A percentile compares a stretch with the other conserved stretches of the same genome.
Evolutionary conservation across 2,797 vertebrate species (phyloP).

Genomic region (Morelia viridis): DNA sequence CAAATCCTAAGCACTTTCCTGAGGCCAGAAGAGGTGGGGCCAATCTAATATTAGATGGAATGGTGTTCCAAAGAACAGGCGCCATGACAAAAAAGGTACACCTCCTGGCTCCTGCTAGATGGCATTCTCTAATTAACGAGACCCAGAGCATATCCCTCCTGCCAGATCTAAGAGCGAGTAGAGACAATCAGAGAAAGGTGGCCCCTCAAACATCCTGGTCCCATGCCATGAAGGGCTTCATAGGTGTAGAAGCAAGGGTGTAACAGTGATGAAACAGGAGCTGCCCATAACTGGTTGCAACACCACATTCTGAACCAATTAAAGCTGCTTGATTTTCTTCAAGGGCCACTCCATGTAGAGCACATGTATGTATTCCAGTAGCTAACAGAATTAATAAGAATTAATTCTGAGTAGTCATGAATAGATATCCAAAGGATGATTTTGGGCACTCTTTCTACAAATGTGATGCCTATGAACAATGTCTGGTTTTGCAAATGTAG

Average conservation of each 20-base stretch:
- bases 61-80: background rate
- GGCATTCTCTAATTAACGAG: background rate
- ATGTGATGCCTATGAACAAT: background rate
- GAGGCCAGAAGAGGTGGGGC: background rate
- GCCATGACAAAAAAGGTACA: background rate
- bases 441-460: background rate
- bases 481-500: background rate
- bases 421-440: background rate
- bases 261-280: background rate
- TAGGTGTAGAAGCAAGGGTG: background rate
- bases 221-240: background rate
- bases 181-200: background rate
- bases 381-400: background rate
- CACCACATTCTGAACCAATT: background rate
- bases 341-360: background rate
- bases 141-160: background rate
- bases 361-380: background rate
- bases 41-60: background rate
- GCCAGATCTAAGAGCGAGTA: background rate
- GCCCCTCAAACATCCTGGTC: background rate
- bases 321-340: background rate
- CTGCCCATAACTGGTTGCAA: background rate
- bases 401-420: background rate
- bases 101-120: background rate
- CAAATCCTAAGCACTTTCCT: background rate